Evolutionary conservation across 1,140 invertebrate genomes (phyloP).

Genomic region (Theocolax elegans): DNA sequence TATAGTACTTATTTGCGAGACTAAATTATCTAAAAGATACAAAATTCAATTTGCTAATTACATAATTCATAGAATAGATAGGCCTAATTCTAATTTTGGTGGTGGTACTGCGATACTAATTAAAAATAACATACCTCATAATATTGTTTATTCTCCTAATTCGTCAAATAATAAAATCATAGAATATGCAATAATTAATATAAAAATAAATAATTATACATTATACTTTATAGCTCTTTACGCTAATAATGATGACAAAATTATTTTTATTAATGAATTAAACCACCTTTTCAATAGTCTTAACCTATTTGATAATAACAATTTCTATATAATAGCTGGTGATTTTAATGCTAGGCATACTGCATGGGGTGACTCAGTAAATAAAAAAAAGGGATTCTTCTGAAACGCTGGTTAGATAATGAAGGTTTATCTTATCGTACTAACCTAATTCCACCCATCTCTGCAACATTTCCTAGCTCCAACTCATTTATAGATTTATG

Average conservation of each 20-base stretch:
- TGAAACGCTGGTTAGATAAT: conserved; percentile 8
- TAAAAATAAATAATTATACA: conserved; percentile 35
- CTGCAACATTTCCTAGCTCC: neutral
- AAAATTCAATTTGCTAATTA: neutral
- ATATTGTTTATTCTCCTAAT: neutral
- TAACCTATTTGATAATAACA: conserved; percentile 12
- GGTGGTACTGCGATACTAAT: conserved; percentile 4
- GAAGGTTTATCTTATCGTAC: neutral
- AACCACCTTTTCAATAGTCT: conserved; percentile 40
- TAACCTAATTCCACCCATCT: neutral
- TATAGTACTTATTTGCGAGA: conserved; percentile 40
- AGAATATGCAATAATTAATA: conserved; percentile 39
- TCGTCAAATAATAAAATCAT: conserved; percentile 29
- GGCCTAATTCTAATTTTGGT: conserved; percentile 20
- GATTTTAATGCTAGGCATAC: conserved; percentile 21
- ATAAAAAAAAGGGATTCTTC: neutral
- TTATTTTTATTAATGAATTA: conserved; percentile 39
- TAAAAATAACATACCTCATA: conserved; percentile 15
- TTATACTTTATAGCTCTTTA: conserved; percentile 39
- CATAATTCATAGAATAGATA: conserved; percentile 35
- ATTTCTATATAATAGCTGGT: conserved; percentile 17
- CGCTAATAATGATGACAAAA: conserved; percentile 32
- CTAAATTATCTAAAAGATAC: conserved; percentile 32
- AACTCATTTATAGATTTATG: conserved; percentile 30
- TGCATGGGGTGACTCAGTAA: neutral